Conservation (phyloP, 2,113 vertebrate species). For the Clarias gariepinus region DNA sequence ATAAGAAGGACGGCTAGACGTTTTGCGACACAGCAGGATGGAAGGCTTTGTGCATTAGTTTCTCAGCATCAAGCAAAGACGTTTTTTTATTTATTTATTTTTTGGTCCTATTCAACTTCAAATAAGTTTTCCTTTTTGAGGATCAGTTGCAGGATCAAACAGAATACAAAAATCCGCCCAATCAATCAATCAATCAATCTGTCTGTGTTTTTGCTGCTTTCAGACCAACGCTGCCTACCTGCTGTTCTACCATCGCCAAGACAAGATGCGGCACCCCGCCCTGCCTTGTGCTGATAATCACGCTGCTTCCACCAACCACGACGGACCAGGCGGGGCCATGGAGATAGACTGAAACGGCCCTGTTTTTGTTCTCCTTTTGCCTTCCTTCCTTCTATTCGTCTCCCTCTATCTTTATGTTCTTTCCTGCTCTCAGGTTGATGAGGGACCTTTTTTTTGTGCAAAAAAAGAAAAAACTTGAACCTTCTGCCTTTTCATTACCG, state of each 20-base stretch:
- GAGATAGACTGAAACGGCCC: constrained; percentile 64
- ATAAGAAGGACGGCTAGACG: not conserved
- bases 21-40: not conserved
- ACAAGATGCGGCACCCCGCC: constrained; percentile 73
- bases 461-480: constrained; percentile 60
- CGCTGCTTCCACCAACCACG: constrained; percentile 52
- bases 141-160: not conserved
- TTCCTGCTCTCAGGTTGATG: constrained; percentile 39
- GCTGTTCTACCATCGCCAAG: constrained; percentile 85
- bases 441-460: constrained; percentile 40
- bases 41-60: not conserved
- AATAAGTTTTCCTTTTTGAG: not conserved
- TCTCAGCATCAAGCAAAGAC: not conserved
- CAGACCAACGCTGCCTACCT: constrained; percentile 86
- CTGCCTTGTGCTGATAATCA: constrained; percentile 58
- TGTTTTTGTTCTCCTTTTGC: not conserved
- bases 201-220: constrained; percentile 3
- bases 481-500: constrained; percentile 48
- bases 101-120: not conserved
- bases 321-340: constrained; percentile 57
- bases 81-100: not conserved
- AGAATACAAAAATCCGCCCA: not conserved
- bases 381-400: constrained; percentile 8
- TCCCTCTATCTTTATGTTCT: constrained; percentile 33
- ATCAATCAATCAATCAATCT: not conserved